phyloP scores from a whole-genome alignment of 2,888 invertebrate genomes.

The Andrena bucephala region DNA sequence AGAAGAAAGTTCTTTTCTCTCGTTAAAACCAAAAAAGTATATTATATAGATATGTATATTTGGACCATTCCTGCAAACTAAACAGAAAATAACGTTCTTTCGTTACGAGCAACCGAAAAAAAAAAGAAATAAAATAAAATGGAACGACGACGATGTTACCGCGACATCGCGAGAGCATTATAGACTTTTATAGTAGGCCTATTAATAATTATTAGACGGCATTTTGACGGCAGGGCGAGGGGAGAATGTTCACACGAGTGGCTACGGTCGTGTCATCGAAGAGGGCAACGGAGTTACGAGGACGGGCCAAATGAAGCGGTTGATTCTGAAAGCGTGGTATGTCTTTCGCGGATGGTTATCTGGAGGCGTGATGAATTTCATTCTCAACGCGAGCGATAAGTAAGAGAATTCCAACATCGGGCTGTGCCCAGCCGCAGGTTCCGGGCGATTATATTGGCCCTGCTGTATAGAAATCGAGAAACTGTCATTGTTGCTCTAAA shows the following conservation, averaged over 20 bases:
- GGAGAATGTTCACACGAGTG: conserved; percentile 61
- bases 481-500: conserved; percentile 81
- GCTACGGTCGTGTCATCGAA: conserved; percentile 71
- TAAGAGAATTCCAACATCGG: conserved; percentile 58
- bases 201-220: conserved; percentile 77
- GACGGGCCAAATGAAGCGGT: conserved; percentile 29
- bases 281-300: conserved; percentile 36
- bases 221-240: conserved; percentile 70
- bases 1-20: conserved; percentile 85
- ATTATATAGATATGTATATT: conserved; percentile 85
- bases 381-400: conserved; percentile 29
- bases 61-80: conserved; percentile 84
- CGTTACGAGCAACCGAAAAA: conserved; percentile 81
- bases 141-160: conserved; percentile 77
- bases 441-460: conserved; percentile 65
- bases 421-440: conserved; percentile 76
- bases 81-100: conserved; percentile 83
- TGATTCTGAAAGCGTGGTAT: conserved; percentile 23
- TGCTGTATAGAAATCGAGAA: conserved; percentile 83
- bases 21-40: conserved; percentile 85
- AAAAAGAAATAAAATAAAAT: conserved; percentile 56
- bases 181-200: conserved; percentile 79
- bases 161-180: conserved; percentile 78
- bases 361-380: conserved; percentile 28
- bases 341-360: conserved; percentile 46